phyloP scores from a whole-genome alignment of 2,113 vertebrate species.

The Dasypus novemcinctus region DNA sequence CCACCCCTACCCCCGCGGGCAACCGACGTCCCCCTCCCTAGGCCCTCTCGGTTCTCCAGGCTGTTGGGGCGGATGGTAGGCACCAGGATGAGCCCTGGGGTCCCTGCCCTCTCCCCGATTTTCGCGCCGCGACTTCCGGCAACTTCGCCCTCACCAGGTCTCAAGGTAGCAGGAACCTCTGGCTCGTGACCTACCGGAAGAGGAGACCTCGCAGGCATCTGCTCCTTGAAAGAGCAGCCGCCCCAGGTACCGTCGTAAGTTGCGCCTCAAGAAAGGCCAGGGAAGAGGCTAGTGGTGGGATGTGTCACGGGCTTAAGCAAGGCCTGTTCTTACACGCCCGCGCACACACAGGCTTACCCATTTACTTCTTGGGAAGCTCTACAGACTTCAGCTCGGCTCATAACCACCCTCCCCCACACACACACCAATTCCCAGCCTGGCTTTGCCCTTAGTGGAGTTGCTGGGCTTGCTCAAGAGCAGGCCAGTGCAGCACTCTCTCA shows the following conservation, averaged over 20 bases:
- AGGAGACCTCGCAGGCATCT: neutral
- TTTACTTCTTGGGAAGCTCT: neutral
- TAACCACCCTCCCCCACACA: neutral
- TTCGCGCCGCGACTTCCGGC: neutral
- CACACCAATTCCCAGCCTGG: neutral
- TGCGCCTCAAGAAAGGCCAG: neutral
- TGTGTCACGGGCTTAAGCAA: neutral
- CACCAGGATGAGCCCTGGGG: neutral
- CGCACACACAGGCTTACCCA: neutral
- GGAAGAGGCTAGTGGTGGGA: neutral
- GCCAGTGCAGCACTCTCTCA: neutral
- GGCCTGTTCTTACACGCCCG: neutral
- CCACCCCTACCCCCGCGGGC: neutral
- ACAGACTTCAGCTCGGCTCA: neutral
- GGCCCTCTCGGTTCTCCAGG: neutral
- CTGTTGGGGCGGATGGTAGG: neutral
- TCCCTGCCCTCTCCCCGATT: neutral
- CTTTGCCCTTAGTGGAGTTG: neutral
- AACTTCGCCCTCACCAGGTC: neutral
- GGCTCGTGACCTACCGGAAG: conserved; percentile 43
- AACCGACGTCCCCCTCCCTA: neutral
- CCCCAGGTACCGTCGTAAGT: neutral
- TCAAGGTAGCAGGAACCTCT: neutral
- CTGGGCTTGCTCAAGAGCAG: neutral
- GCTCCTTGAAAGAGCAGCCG: neutral